Conservation (phyloP, 2,888 invertebrate genomes). For the Caenorhabditis sp. region DNA sequence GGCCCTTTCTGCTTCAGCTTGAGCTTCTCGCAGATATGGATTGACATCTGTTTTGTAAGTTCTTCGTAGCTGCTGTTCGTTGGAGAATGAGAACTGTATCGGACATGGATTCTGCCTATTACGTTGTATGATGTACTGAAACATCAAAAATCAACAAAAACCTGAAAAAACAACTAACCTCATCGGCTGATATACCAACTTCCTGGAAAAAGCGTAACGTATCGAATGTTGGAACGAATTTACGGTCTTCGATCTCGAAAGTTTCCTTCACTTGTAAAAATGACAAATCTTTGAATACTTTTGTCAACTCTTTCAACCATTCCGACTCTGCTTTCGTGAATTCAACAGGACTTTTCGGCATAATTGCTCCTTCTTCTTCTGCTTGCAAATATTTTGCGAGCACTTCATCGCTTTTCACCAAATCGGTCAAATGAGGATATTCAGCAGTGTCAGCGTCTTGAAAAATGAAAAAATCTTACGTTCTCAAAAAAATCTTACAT, state of each 20-base stretch:
- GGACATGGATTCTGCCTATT: no score
- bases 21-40: not conserved
- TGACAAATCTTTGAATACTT: not conserved
- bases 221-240: no score
- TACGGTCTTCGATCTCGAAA: no score
- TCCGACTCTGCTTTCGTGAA: not conserved
- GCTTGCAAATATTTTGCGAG: not conserved
- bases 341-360: not conserved
- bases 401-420: not conserved
- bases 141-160: no score
- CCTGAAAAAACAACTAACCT: no score
- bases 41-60: not conserved
- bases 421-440: not conserved
- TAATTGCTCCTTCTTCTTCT: not conserved
- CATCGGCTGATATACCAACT: no score
- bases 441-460: not conserved
- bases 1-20: not conserved
- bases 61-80: no score
- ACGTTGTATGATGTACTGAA: no score
- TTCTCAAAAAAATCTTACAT: not conserved
- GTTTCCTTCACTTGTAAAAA: no score
- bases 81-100: no score
- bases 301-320: not conserved
- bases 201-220: no score
- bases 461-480: no score